These are phyloP conservation scores for Rousettus madagascariensis DNA, from an alignment of 2,797 vertebrate genomes.

Conservation along the genomic window DNA sequence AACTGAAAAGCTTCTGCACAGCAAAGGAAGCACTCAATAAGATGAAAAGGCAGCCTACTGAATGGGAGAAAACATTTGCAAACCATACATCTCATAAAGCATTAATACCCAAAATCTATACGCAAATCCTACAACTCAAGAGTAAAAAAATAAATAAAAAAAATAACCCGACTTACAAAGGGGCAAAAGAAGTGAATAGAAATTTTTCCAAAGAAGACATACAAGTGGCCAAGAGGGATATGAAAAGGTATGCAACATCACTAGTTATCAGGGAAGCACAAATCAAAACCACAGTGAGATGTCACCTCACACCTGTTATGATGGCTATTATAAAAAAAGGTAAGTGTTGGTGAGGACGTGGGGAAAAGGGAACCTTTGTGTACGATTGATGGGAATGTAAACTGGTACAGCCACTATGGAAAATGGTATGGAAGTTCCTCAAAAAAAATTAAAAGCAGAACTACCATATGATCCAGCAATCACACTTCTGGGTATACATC, in stretches of 20 bases:
- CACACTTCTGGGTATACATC: background rate
- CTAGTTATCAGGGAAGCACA: background rate
- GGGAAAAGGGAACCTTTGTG: background rate
- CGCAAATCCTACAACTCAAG: background rate
- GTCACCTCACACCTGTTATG: background rate
- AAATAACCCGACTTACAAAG: background rate
- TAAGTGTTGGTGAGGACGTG: background rate
- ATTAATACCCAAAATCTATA: background rate
- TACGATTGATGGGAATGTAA: background rate
- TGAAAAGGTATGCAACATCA: background rate
- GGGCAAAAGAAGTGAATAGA: background rate
- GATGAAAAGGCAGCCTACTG: background rate
- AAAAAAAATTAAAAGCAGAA: slow-evolving; percentile 8
- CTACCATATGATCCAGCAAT: background rate
- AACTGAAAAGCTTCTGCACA: background rate
- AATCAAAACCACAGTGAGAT: background rate
- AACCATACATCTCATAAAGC: background rate
- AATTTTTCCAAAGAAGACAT: background rate
- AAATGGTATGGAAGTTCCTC: background rate
- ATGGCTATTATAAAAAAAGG: background rate
- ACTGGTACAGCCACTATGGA: background rate
- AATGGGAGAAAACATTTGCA: background rate
- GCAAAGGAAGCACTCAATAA: background rate
- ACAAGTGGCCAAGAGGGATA: background rate
- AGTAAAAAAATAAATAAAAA: background rate